These are phyloP conservation scores for Atta texana DNA, from an alignment of 1,140 invertebrate genomes.

Conservation along the genomic window DNA sequence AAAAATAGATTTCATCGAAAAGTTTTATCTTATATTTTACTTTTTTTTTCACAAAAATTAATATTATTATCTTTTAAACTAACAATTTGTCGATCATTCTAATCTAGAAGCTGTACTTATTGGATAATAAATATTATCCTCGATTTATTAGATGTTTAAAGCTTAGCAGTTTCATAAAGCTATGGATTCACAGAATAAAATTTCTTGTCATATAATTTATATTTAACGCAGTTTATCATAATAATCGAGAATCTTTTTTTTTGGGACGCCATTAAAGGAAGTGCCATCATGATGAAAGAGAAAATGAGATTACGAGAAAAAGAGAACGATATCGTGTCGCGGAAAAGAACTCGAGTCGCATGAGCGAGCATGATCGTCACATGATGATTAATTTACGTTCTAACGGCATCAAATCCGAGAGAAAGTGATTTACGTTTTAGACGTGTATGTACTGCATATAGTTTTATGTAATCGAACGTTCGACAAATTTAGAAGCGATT, in stretches of 20 bases:
- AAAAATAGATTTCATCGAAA: background rate
- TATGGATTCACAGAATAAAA: constrained; percentile 1
- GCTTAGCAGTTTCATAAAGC: background rate
- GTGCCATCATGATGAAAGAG: constrained; percentile 19
- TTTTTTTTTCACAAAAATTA: background rate
- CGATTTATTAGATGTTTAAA: background rate
- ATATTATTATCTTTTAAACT: background rate
- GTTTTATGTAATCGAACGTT: constrained; percentile 1
- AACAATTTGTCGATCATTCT: background rate
- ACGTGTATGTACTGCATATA: background rate
- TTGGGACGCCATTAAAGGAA: constrained; percentile 30
- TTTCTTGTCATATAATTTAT: background rate
- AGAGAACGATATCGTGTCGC: constrained; percentile 11
- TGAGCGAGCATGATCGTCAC: constrained; percentile 44
- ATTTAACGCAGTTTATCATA: constrained; percentile 15
- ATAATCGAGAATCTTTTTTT: constrained; percentile 19
- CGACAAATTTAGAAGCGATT: background rate
- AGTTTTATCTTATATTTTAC: background rate
- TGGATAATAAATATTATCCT: background rate
- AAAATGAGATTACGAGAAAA: constrained; percentile 52
- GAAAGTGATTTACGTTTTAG: constrained; percentile 34
- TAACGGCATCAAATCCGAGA: constrained; percentile 5
- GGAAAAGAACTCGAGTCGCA: constrained; percentile 37
- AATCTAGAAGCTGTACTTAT: too few relatives aligned
- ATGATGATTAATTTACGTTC: constrained; percentile 50